Evolutionary conservation across 2,888 invertebrate species (phyloP).

Genomic region (Microplitis deprimator): DNA sequence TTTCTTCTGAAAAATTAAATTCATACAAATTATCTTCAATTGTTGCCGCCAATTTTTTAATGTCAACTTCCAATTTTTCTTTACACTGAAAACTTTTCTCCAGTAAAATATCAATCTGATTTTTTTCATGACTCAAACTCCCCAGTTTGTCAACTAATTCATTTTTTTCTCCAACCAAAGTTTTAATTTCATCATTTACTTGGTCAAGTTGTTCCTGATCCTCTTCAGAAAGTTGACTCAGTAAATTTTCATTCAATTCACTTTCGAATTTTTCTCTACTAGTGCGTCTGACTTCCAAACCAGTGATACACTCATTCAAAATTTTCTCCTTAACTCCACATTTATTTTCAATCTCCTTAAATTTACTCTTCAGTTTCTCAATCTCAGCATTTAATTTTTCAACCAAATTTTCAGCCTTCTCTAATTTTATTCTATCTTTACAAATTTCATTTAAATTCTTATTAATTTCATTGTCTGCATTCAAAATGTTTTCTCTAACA

Average conservation of each 20-base stretch:
- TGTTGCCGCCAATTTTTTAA: background rate
- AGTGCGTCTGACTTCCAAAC: background rate
- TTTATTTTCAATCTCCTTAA: background rate
- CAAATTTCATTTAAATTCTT: background rate
- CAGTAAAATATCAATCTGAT: background rate
- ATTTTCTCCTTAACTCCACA: background rate
- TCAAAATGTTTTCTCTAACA: too few species aligned
- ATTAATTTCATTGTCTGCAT: background rate
- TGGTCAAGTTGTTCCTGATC: conserved; percentile 93
- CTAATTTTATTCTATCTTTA: background rate
- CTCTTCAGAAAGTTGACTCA: conserved; percentile 88
- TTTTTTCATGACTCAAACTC: background rate
- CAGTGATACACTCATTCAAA: background rate
- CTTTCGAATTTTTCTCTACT: background rate
- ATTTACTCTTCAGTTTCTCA: background rate
- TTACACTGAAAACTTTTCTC: background rate
- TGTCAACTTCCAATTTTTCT: background rate
- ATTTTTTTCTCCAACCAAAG: background rate
- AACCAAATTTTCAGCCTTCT: background rate
- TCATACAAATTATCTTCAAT: too few species aligned
- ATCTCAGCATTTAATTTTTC: background rate
- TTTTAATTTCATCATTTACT: conserved; percentile 65
- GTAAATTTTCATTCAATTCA: conserved; percentile 89
- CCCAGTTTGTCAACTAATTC: background rate
- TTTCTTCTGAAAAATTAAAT: too few species aligned